Conservation (phyloP, 2,888 invertebrate species). For the Auanema sp. region DNA sequence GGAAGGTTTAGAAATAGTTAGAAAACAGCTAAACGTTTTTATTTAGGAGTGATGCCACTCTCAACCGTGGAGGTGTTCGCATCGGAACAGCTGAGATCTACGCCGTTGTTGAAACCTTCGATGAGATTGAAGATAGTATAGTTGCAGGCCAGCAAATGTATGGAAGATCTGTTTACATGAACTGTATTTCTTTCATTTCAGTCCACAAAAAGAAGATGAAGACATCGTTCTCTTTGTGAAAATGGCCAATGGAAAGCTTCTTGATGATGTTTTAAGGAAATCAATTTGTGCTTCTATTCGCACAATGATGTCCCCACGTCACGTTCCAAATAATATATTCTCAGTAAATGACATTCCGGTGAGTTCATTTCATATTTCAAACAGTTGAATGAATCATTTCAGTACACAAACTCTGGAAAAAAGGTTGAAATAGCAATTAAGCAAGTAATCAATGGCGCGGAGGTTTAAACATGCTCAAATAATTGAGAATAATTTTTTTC, state of each 20-base stretch:
- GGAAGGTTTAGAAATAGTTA: constrained; percentile 64
- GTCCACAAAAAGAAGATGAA: constrained; percentile 67
- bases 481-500: constrained; percentile 5
- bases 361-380: constrained; percentile 3
- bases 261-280: constrained; percentile 65
- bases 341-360: constrained; percentile 68
- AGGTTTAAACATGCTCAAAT: constrained; percentile 24
- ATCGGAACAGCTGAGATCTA: constrained; percentile 73
- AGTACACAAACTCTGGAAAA: constrained; percentile 71
- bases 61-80: constrained; percentile 71
- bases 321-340: constrained; percentile 69
- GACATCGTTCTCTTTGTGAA: constrained; percentile 70
- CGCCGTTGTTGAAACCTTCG: constrained; percentile 69
- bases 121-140: constrained; percentile 69
- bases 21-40: not conserved
- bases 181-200: constrained; percentile 28
- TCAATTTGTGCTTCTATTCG: constrained; percentile 67
- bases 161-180: constrained; percentile 15
- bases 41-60: constrained; percentile 68
- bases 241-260: constrained; percentile 63
- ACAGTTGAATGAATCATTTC: constrained; percentile 36
- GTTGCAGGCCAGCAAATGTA: constrained; percentile 69
- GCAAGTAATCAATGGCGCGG: constrained; percentile 67
- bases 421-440: constrained; percentile 71
- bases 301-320: constrained; percentile 66